phyloP scores from a whole-genome alignment of 2,113 vertebrate species.

The Todiramphus saurophagus region DNA sequence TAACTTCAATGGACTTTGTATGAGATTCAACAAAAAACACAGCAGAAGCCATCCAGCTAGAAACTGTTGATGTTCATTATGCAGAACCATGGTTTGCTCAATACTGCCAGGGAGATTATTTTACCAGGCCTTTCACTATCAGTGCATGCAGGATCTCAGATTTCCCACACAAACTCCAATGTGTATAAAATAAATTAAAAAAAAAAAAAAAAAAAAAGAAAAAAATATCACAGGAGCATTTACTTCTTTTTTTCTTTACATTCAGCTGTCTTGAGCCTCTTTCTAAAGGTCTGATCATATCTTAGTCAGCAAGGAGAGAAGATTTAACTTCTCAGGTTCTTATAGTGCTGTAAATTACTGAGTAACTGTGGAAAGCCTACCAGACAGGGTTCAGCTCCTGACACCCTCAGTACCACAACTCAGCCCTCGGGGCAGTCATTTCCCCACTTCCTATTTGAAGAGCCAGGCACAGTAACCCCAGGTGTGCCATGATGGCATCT shows the following conservation, averaged over 20 bases:
- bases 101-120: background rate
- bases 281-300: background rate
- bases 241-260: background rate
- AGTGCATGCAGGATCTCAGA: background rate
- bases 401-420: background rate
- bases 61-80: accelerated
- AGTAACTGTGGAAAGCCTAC: background rate
- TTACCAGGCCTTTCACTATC: background rate
- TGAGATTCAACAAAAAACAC: background rate
- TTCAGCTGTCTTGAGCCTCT: background rate
- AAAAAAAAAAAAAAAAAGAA: background rate
- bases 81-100: accelerated
- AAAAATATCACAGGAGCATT: background rate
- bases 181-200: no score
- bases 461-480: background rate
- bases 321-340: background rate
- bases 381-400: background rate
- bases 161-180: background rate
- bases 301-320: background rate
- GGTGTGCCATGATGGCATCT: background rate
- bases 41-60: background rate
- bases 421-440: background rate
- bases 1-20: background rate
- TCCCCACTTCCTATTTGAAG: background rate
- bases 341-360: background rate